Conservation (phyloP, 2,797 vertebrate species). For the Staurois parvus region DNA sequence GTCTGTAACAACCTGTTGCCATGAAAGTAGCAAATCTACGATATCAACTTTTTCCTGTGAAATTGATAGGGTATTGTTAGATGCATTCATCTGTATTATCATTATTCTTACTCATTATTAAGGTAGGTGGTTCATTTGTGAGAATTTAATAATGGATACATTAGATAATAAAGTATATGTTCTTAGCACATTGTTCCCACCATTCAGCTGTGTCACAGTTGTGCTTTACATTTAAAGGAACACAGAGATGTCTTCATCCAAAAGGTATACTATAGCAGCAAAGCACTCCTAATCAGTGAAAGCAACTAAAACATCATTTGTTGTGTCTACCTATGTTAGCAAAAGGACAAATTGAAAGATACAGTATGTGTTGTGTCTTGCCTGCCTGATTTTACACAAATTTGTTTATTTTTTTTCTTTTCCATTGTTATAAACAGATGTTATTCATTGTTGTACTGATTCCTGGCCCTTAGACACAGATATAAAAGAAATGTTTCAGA, state of each 20-base stretch:
- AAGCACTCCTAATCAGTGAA: background rate
- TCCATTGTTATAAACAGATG: conserved; percentile 21
- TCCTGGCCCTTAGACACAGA: background rate
- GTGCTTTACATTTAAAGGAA: background rate
- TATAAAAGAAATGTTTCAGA: conserved; percentile 14
- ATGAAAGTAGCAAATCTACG: background rate
- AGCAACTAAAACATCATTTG: conserved; percentile 13
- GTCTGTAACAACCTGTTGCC: too few species aligned
- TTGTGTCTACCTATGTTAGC: background rate
- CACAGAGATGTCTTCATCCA: background rate
- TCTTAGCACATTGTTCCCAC: background rate
- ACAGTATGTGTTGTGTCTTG: background rate
- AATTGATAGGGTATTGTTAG: too few species aligned
- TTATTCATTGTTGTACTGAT: conserved; percentile 25
- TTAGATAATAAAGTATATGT: too few species aligned
- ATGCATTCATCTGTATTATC: conserved; percentile 6
- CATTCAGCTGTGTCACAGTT: background rate
- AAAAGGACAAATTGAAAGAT: background rate
- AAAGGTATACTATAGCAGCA: conserved; percentile 6
- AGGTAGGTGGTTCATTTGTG: too few species aligned
- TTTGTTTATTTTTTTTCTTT: background rate
- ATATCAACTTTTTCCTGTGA: too few species aligned
- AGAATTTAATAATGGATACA: too few species aligned
- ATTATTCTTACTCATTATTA: too few species aligned
- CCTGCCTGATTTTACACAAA: background rate